phyloP scores from a whole-genome alignment of 2,888 invertebrate genomes.

The Pandemis corylana region DNA sequence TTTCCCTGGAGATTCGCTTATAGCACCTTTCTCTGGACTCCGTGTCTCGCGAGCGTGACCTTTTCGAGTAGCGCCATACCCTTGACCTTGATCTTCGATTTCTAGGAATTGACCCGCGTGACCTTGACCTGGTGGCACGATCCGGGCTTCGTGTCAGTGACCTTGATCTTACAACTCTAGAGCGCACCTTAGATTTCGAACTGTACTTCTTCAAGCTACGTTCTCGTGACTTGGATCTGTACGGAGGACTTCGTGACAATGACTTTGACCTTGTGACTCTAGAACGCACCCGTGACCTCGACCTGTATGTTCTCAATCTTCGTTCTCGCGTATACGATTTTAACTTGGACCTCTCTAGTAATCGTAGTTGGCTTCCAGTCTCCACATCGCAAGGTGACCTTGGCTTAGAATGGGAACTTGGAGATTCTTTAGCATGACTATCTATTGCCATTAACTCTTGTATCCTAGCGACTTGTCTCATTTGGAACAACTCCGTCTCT shows the following conservation, averaged over 20 bases:
- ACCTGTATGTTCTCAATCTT: background rate
- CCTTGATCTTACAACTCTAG: background rate
- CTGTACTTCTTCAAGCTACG: background rate
- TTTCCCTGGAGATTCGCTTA: background rate
- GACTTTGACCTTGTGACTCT: constrained; percentile 5
- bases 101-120: background rate
- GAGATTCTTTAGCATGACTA: background rate
- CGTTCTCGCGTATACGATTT: background rate
- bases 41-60: background rate
- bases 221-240: background rate
- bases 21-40: background rate
- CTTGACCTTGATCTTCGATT: constrained; percentile 3
- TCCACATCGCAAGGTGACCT: background rate
- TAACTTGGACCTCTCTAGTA: background rate
- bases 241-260: background rate
- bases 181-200: background rate
- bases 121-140: background rate
- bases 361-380: background rate
- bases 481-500: background rate
- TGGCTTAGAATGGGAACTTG: background rate
- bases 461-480: background rate
- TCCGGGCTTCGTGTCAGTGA: background rate
- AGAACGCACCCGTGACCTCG: constrained; percentile 1
- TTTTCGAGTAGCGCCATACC: background rate
- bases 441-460: background rate